Conservation (phyloP, 1,140 invertebrate species). For the Lysiphlebus fabarum region DNA sequence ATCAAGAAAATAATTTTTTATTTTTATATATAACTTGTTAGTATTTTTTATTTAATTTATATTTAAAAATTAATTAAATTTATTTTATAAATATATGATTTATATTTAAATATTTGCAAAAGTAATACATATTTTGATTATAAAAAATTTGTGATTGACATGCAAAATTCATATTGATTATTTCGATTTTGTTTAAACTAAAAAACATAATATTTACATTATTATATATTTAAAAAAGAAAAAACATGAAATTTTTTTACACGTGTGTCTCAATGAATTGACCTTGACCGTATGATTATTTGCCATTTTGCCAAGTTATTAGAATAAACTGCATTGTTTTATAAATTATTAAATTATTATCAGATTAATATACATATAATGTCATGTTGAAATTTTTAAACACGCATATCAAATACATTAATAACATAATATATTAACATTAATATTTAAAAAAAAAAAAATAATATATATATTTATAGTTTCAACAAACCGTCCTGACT, state of each 20-base stretch:
- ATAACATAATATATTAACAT: background rate
- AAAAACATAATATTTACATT: too few species aligned
- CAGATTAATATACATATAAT: background rate
- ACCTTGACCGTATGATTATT: slow-evolving; percentile 41
- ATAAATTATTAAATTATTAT: slow-evolving; percentile 10
- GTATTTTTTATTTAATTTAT: too few species aligned
- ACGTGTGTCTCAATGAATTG: slow-evolving; percentile 31
- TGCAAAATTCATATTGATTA: slow-evolving; percentile 47
- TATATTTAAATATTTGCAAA: too few species aligned
- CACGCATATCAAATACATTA: background rate
- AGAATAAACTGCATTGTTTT: background rate
- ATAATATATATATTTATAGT: slow-evolving; percentile 67
- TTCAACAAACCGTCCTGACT: slow-evolving; percentile 83
- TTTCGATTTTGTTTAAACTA: too few species aligned
- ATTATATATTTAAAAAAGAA: too few species aligned
- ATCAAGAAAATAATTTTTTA: too few species aligned
- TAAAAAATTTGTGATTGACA: slow-evolving; percentile 15
- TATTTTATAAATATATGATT: too few species aligned
- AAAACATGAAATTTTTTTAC: too few species aligned
- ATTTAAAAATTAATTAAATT: too few species aligned
- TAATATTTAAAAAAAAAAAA: too few species aligned
- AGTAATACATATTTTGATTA: too few species aligned
- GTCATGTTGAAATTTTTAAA: background rate
- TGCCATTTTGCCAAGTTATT: background rate
- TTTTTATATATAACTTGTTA: too few species aligned